Evolutionary conservation across 2,888 invertebrate genomes (phyloP).

Genomic region (Zootermopsis nevadensis): DNA sequence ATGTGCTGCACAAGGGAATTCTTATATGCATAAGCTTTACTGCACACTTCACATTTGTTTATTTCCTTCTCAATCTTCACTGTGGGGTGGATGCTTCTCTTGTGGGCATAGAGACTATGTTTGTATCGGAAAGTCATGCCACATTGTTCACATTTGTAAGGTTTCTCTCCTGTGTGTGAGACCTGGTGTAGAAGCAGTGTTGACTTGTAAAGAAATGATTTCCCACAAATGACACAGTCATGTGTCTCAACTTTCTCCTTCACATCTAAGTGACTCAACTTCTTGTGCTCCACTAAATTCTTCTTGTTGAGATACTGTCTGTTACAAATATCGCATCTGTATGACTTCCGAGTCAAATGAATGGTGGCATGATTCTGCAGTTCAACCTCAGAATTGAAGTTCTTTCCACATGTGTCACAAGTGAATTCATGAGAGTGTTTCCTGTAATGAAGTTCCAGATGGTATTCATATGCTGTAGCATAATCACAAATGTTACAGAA

Average conservation of each 20-base stretch:
- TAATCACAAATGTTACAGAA: conserved; percentile 45
- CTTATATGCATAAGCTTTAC: conserved; percentile 61
- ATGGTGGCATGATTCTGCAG: conserved; percentile 55
- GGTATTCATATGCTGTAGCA: conserved; percentile 44
- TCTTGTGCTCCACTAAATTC: conserved; percentile 47
- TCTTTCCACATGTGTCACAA: conserved; percentile 56
- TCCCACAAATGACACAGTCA: conserved; percentile 47
- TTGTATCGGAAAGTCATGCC: conserved; percentile 57
- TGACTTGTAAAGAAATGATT: conserved; percentile 44
- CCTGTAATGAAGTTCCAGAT: conserved; percentile 61
- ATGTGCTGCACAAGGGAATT: conserved; percentile 60
- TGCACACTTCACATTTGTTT: conserved; percentile 60
- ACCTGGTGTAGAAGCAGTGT: conserved; percentile 53
- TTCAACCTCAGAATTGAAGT: conserved; percentile 55
- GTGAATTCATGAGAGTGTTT: conserved; percentile 64
- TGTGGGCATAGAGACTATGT: conserved; percentile 54
- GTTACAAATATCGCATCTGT: conserved; percentile 58
- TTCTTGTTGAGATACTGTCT: conserved; percentile 58
- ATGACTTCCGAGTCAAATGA: conserved; percentile 52
- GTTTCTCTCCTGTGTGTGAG: conserved; percentile 52
- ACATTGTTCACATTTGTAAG: conserved; percentile 58
- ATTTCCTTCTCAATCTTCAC: conserved; percentile 53
- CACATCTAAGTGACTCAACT: neutral
- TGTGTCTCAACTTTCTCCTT: neutral
- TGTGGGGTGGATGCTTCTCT: conserved; percentile 14